Conservation (phyloP, 2,888 invertebrate genomes). For the Penaeus monodon region DNA sequence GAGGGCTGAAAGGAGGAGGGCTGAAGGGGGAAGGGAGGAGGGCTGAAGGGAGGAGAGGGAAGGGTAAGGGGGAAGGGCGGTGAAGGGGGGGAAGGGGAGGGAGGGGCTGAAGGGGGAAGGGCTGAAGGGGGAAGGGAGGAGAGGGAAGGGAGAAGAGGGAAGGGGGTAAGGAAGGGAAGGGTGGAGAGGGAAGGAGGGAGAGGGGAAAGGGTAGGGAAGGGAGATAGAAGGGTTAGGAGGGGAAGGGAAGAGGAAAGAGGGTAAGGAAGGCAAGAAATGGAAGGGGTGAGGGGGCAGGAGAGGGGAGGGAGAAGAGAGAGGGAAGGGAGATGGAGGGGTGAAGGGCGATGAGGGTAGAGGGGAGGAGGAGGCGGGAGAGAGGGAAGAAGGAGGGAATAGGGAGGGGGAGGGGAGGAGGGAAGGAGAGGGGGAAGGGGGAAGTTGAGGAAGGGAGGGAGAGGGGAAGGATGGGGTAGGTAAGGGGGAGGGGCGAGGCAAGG, state of each 20-base stretch:
- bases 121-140: neutral
- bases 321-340: neutral
- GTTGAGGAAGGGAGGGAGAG: neutral
- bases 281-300: neutral
- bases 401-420: neutral
- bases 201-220: neutral
- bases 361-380: too few relatives aligned
- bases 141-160: neutral
- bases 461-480: neutral
- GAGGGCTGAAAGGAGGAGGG: neutral
- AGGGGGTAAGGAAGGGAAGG: neutral
- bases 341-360: neutral
- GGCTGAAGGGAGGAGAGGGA: too few relatives aligned
- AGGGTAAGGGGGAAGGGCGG: neutral
- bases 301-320: neutral
- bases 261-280: neutral
- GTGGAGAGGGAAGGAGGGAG: rapidly evolving
- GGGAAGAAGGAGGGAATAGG: neutral
- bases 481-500: neutral
- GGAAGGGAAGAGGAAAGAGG: neutral
- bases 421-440: neutral
- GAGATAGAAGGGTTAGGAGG: neutral
- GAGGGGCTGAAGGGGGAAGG: neutral
- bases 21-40: neutral
- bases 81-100: neutral